Evolutionary conservation across 2,113 vertebrate species (phyloP).

Genomic region (Engystomops pustulosus): DNA sequence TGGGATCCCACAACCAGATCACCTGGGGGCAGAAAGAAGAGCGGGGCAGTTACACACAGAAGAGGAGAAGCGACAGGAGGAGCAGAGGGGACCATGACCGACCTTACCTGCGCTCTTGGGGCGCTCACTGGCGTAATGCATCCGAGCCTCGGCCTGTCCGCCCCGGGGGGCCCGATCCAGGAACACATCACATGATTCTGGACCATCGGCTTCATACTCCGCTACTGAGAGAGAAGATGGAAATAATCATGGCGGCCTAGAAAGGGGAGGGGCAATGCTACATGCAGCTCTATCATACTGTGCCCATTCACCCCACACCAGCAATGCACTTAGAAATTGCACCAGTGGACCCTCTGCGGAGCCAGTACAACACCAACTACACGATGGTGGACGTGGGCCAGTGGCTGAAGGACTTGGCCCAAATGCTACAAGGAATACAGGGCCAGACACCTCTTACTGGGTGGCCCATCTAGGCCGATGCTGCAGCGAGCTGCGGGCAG

Average conservation of each 20-base stretch:
- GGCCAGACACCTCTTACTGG: no score
- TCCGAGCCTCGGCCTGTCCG: slow-evolving; percentile 68
- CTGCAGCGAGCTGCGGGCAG: no score
- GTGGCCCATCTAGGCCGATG: no score
- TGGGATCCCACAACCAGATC: slow-evolving; percentile 67
- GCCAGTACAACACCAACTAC: no score
- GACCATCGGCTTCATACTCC: slow-evolving; percentile 4
- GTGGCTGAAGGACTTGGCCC: no score
- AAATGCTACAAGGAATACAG: no score
- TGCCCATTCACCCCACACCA: no score
- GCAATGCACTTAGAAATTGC: no score
- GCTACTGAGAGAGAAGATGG: neutral
- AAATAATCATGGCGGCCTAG: neutral
- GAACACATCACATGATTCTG: slow-evolving; percentile 49
- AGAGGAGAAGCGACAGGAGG: neutral
- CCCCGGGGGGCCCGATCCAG: slow-evolving; percentile 61
- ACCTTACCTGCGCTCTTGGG: slow-evolving; percentile 86
- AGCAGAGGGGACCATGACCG: neutral
- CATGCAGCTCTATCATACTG: no score
- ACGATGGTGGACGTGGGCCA: no score
- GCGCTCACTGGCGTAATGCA: slow-evolving; percentile 76
- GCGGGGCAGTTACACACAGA: slow-evolving; percentile 17
- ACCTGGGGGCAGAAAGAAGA: slow-evolving; percentile 60
- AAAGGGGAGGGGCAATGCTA: no score
- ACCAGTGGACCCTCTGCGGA: no score